These are phyloP conservation scores for Sebastes ruberrimus DNA, from an alignment of 2,797 vertebrate species.

Conservation along the genomic window DNA sequence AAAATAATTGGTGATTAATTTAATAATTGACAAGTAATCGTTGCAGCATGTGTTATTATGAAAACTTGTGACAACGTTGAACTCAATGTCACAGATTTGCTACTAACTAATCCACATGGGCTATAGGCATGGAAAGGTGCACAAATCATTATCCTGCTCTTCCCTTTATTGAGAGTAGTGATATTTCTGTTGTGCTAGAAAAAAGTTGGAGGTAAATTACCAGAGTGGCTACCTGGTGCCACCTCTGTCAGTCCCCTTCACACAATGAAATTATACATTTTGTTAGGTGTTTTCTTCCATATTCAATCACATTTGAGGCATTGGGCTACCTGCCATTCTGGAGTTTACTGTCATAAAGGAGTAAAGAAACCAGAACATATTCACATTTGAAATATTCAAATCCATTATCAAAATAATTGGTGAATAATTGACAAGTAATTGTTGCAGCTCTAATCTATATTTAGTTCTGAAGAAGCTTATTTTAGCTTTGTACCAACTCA, in stretches of 20 bases:
- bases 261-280: conserved; percentile 28
- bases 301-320: no score
- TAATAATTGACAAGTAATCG: no score
- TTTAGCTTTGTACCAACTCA: no score
- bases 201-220: conserved; percentile 85
- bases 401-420: no score
- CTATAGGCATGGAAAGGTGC: conserved; percentile 16
- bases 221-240: conserved; percentile 77
- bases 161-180: conserved; percentile 66
- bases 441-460: no score
- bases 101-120: not conserved
- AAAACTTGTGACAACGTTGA: not conserved
- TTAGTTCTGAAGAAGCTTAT: no score
- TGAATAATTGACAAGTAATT: no score
- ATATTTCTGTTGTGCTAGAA: conserved; percentile 87
- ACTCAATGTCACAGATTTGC: not conserved
- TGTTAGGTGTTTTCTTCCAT: not conserved
- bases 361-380: no score
- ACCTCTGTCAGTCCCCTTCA: conserved; percentile 86
- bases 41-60: not conserved
- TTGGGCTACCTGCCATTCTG: no score
- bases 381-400: no score
- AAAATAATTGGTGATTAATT: no score
- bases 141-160: conserved; percentile 85
- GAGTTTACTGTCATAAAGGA: no score